Evolutionary conservation across 2,797 vertebrate species (phyloP).

Genomic region (Cossypha polioptera): DNA sequence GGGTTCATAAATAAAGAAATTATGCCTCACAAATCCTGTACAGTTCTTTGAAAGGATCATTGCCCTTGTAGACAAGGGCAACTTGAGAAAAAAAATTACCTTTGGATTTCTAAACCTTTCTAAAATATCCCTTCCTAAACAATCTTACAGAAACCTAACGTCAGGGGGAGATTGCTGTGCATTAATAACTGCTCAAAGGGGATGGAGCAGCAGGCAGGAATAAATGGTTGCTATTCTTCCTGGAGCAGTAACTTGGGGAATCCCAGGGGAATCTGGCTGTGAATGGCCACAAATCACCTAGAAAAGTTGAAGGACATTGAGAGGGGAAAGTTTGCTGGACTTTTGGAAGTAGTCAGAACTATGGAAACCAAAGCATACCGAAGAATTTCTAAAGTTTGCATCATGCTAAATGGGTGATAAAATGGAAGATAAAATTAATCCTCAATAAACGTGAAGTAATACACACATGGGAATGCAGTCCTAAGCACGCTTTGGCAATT

Average conservation of each 20-base stretch:
- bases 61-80: conserved; percentile 15
- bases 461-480: not conserved
- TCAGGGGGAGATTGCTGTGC: not conserved
- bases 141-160: not conserved
- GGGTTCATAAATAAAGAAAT: conserved; percentile 37
- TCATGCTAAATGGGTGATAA: not conserved
- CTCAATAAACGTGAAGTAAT: not conserved
- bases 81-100: conserved; percentile 21
- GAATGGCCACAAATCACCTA: conserved; percentile 35
- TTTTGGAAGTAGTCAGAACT: not conserved
- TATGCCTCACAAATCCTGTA: not conserved
- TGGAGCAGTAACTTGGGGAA: not conserved
- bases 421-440: not conserved
- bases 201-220: conserved; percentile 21
- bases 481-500: not conserved
- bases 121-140: conserved; percentile 51
- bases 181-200: conserved; percentile 39
- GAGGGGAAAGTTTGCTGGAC: not conserved
- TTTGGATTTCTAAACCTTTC: conserved; percentile 32
- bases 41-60: conserved; percentile 17
- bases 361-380: not conserved
- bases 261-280: conserved; percentile 5
- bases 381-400: not conserved
- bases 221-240: conserved; percentile 49
- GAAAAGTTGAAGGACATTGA: not conserved